Conservation (phyloP, 2,113 vertebrate species). For the Dasyornis broadbenti region DNA sequence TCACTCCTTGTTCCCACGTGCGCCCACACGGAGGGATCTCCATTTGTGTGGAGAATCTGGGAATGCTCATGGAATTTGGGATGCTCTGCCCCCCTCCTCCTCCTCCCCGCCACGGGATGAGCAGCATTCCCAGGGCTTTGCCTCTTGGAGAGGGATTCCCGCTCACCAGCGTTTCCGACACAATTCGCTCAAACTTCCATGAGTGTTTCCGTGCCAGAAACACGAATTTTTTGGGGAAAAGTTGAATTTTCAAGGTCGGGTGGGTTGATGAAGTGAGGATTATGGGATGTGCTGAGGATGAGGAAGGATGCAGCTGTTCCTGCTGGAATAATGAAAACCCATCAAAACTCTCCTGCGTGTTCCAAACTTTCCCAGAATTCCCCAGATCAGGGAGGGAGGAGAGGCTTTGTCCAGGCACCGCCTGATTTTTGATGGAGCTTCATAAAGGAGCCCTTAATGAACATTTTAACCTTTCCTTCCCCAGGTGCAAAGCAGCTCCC, state of each 20-base stretch:
- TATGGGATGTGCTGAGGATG: neutral
- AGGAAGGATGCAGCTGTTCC: neutral
- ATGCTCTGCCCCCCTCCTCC: neutral
- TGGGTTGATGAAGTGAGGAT: neutral
- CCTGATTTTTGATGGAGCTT: neutral
- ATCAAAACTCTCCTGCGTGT: neutral
- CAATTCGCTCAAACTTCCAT: too few species aligned
- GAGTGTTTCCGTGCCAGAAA: neutral
- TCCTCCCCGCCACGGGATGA: neutral
- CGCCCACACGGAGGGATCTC: neutral
- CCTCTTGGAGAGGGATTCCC: neutral
- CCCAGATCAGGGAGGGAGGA: neutral
- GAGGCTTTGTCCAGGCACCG: neutral
- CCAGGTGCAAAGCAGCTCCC: neutral
- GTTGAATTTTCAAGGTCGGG: neutral
- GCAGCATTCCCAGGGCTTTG: neutral
- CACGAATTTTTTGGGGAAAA: neutral
- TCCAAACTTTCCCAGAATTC: neutral
- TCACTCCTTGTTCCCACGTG: neutral
- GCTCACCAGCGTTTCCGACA: too few species aligned
- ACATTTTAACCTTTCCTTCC: neutral
- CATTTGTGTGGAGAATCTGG: fast-evolving
- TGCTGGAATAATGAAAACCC: too few species aligned
- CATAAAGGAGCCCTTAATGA: neutral
- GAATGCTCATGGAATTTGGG: fast-evolving